Percentiles rank a stretch among this genome's conserved stretches.
Evolutionary conservation across 2,113 vertebrate genomes (phyloP).

Genomic region (Gallinago media): DNA sequence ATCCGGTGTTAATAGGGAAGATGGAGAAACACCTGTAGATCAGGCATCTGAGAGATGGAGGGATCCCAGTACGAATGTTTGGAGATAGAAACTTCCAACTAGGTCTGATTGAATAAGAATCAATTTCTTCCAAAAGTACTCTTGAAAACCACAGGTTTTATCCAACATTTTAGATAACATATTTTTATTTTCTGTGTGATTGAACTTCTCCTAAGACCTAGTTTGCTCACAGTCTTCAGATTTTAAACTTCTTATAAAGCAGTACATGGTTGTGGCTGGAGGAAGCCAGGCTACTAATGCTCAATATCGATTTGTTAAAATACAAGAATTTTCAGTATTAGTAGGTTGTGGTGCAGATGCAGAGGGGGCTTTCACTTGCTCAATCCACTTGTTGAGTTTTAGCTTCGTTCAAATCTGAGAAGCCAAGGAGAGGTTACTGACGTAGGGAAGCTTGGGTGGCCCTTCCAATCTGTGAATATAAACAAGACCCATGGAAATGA

Average conservation of each 20-base stretch:
- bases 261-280: neutral
- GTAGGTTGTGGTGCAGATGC: neutral
- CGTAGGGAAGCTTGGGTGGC: neutral
- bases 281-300: neutral
- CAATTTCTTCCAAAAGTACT: neutral
- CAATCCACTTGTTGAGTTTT: accelerated
- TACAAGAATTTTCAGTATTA: neutral
- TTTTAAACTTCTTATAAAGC: neutral
- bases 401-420: neutral
- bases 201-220: neutral
- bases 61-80: neutral
- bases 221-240: neutral
- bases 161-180: neutral
- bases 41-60: neutral
- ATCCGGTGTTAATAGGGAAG: neutral
- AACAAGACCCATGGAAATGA: neutral
- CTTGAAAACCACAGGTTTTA: neutral
- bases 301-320: neutral
- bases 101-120: neutral
- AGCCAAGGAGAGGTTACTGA: neutral
- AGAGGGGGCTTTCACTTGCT: neutral
- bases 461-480: neutral
- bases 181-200: neutral
- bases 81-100: neutral
- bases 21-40: neutral